phyloP scores from a whole-genome alignment of 2,888 invertebrate genomes.

The Hyposoter didymator region DNA sequence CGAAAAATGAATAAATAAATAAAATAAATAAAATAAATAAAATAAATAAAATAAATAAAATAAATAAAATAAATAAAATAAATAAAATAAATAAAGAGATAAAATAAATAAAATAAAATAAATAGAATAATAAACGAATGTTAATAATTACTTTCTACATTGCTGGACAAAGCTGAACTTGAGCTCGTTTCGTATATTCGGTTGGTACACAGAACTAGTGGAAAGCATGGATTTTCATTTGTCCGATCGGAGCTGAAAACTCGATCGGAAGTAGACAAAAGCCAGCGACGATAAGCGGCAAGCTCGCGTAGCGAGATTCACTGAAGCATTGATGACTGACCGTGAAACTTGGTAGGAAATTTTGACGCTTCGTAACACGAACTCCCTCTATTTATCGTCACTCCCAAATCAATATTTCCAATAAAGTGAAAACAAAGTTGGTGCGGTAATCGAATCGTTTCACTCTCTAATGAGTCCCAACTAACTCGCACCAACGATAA shows the following conservation, averaged over 20 bases:
- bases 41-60: too few species aligned
- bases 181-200: too few species aligned
- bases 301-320: background rate
- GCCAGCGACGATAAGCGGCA: background rate
- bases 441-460: conserved; percentile 2
- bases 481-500: background rate
- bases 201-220: too few species aligned
- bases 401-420: background rate
- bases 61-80: too few species aligned
- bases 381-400: background rate
- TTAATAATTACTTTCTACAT: too few species aligned
- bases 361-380: conserved; percentile 3
- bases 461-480: background rate
- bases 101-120: too few species aligned
- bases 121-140: too few species aligned
- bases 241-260: conserved; percentile 4
- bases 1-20: too few species aligned
- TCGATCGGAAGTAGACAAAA: conserved; percentile 12
- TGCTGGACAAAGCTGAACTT: too few species aligned
- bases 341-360: background rate
- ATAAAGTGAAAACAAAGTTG: background rate
- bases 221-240: too few species aligned
- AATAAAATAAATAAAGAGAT: too few species aligned
- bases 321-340: background rate
- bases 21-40: too few species aligned